Evolutionary conservation across 2,113 vertebrate species (phyloP), one percentile per base, ranked within the genome.

Genomic region (Otocyon megalotis): DNA sequence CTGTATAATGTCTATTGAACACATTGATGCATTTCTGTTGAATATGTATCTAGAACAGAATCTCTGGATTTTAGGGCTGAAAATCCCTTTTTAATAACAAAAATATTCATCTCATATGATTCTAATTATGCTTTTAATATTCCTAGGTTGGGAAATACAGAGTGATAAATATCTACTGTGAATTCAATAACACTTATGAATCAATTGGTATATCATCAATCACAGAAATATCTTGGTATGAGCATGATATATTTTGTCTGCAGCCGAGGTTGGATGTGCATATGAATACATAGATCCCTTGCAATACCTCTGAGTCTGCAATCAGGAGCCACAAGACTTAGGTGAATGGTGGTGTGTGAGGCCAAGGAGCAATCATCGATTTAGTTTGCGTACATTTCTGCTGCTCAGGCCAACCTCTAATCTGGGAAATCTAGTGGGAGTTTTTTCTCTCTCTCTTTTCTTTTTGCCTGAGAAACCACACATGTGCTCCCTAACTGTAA

Each of bases 51-150:
- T 85, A 88, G 91, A 95, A 81, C 90, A 54, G 84, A 43, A 95
- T 84, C 96, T 96, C 62, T 98, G 79, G 83, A 67, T 81, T 69
- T 30, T 92, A 63, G 69, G 28, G n/a, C 62, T 77, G 76, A 90
- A 96, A 97, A 88, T 97, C 90, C 53, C 54, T n/a, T 97, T 97
- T 82, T 86, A 80, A 97, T 97, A 95, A 97, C 71, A 91, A 63
- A 93, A 87, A 69, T 0, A 20, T 90, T 20, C 20, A 82, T 43
- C 24, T 62, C 76, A 79, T 81, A 63, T 96, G 96, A 97, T 96
- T 97, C 76, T 62, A 77, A 96, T 97, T 93, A 97, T 43, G 72
- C 26, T 93, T 88, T 82, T 86, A 91, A 67, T 92, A 82, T 54
- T n/a, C n/a, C 35, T 86, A 24, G 28, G 14, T 91, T 90, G 60